Percentiles rank a stretch among this genome's conserved stretches.
Conservation (phyloP, 2,888 invertebrate species). For the Notocelia uddmanniana region DNA sequence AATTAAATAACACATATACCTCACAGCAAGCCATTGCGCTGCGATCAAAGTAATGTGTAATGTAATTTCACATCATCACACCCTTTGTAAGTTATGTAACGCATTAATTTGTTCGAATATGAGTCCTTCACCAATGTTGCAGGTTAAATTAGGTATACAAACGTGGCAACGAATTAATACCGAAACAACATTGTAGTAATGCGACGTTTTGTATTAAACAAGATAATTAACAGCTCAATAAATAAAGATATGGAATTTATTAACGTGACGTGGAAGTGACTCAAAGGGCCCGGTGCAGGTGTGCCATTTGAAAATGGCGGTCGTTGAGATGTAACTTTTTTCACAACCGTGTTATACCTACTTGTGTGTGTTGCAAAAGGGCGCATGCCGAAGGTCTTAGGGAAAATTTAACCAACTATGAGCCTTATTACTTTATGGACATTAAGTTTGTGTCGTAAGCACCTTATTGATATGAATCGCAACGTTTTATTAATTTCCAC, state of each 20-base stretch:
- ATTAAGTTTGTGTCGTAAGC: not conserved
- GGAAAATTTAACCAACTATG: conserved; percentile 3
- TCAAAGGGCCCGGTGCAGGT: conserved; percentile 50
- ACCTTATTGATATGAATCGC: not conserved
- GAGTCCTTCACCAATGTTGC: not conserved
- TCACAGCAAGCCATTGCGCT: not conserved
- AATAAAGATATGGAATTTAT: conserved; percentile 66
- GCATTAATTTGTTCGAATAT: not conserved
- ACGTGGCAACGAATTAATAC: conserved; percentile 19
- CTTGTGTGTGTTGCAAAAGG: conserved; percentile 2
- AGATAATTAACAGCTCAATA: conserved; percentile 62
- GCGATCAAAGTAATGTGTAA: not conserved
- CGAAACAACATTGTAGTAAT: conserved; percentile 67
- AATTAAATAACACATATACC: too few relatives aligned
- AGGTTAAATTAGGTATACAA: not conserved
- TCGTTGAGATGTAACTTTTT: conserved; percentile 12
- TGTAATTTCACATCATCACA: not conserved
- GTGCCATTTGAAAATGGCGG: conserved; percentile 48
- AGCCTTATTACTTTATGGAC: not conserved
- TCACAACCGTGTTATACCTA: conserved; percentile 6
- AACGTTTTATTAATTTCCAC: not conserved
- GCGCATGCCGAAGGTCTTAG: not conserved
- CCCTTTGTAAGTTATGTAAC: too few relatives aligned
- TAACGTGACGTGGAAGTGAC: conserved; percentile 63
- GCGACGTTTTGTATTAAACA: conserved; percentile 55